phyloP scores from a whole-genome alignment of 2,888 invertebrate genomes.

The Rhimphoctona megacephalus region DNA sequence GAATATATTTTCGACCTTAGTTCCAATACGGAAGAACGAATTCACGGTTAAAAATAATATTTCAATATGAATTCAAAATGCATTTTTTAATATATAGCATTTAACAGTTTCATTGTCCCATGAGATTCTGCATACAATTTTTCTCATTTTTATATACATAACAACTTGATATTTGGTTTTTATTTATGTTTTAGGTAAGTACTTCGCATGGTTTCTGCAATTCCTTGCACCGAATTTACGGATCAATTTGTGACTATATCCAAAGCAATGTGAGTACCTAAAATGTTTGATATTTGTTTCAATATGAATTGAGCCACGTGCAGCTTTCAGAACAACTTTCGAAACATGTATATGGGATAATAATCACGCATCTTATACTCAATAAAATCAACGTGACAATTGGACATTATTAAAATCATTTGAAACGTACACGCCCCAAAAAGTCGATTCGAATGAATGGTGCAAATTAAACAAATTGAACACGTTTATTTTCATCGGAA shows the following conservation, averaged over 20 bases:
- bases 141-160: background rate
- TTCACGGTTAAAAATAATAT: too few relatives aligned
- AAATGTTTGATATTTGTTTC: background rate
- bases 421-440: background rate
- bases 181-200: slow-evolving; percentile 66
- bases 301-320: background rate
- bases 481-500: background rate
- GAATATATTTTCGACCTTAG: too few relatives aligned
- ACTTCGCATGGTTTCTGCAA: slow-evolving; percentile 35
- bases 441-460: background rate
- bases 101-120: background rate
- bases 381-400: background rate
- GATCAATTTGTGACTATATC: background rate
- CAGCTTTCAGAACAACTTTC: background rate
- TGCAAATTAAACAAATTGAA: background rate
- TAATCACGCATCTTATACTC: background rate
- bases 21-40: too few relatives aligned
- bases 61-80: too few relatives aligned
- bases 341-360: too few relatives aligned
- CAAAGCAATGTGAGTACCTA: slow-evolving; percentile 37
- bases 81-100: too few relatives aligned
- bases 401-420: background rate
- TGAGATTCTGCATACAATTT: background rate
- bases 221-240: background rate
- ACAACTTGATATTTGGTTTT: slow-evolving; percentile 30